Evolutionary conservation across 2,888 invertebrate genomes (phyloP).

Genomic region (Apamea anceps): DNA sequence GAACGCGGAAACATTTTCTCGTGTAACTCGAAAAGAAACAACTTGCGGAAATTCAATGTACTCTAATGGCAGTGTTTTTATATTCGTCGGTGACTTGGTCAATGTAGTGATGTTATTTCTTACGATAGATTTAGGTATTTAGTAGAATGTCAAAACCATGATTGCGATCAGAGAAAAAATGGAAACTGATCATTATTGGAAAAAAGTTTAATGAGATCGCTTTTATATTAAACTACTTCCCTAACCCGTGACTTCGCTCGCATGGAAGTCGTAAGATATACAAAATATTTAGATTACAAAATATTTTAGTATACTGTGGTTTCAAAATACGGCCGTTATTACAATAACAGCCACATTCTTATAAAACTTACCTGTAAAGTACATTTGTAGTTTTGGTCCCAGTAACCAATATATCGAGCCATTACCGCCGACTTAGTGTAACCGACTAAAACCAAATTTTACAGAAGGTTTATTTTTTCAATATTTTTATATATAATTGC

Average conservation of each 20-base stretch:
- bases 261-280: not conserved
- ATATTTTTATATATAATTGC: too few relatives aligned
- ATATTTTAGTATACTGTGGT: not conserved
- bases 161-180: not conserved
- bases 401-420: not conserved
- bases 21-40: constrained; percentile 33
- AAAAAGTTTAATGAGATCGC: not conserved
- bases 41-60: constrained; percentile 24
- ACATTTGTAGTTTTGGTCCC: not conserved
- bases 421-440: too few relatives aligned
- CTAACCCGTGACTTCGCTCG: too few relatives aligned
- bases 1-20: constrained; percentile 27
- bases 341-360: too few relatives aligned
- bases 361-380: not conserved
- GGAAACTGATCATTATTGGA: too few relatives aligned
- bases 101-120: not conserved
- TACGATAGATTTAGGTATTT: not conserved
- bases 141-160: not conserved
- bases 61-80: constrained; percentile 1
- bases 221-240: not conserved
- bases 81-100: not conserved
- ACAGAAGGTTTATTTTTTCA: too few relatives aligned
- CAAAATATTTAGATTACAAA: not conserved
- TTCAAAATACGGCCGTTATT: too few relatives aligned
- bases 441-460: too few relatives aligned